Conservation (phyloP, 2,888 invertebrate genomes). For the Cheilosia impressa region DNA sequence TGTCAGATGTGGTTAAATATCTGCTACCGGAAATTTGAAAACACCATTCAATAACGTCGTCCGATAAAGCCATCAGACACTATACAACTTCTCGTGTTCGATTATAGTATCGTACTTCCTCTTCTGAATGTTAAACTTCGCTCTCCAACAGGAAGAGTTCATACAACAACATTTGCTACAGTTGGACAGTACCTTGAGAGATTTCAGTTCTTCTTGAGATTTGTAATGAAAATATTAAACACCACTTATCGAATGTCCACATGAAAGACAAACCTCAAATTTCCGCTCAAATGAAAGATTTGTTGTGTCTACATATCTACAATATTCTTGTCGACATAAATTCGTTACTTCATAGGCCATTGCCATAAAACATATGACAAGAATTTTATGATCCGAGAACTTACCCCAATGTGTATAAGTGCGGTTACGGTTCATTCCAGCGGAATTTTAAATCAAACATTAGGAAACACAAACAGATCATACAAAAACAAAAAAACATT, state of each 20-base stretch:
- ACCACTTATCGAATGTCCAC: conserved; percentile 1
- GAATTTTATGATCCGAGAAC: conserved; percentile 26
- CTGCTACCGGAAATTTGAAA: not conserved
- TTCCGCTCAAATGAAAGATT: not conserved
- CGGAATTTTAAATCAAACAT: conserved; percentile 39
- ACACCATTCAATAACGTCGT: not conserved
- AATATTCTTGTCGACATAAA: not conserved
- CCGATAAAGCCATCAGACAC: not conserved
- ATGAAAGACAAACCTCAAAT: not conserved
- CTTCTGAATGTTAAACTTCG: not conserved
- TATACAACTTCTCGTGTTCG: not conserved
- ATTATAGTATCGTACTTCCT: not conserved
- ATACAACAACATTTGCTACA: not conserved
- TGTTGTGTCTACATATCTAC: not conserved
- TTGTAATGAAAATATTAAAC: conserved; percentile 1
- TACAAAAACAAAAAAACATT: conserved; percentile 39
- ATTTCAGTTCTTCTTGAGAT: not conserved
- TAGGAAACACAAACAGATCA: conserved; percentile 21
- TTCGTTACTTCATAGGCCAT: not conserved
- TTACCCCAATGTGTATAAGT: conserved; percentile 9
- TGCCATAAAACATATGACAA: conserved; percentile 17
- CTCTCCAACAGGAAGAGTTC: not conserved
- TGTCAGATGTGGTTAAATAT: not conserved
- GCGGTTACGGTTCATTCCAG: conserved; percentile 3
- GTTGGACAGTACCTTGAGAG: not conserved